Evolutionary conservation across 2,888 invertebrate species (phyloP), one percentile per base, ranked within the genome.

Genomic region (Mythimna vitellina): DNA sequence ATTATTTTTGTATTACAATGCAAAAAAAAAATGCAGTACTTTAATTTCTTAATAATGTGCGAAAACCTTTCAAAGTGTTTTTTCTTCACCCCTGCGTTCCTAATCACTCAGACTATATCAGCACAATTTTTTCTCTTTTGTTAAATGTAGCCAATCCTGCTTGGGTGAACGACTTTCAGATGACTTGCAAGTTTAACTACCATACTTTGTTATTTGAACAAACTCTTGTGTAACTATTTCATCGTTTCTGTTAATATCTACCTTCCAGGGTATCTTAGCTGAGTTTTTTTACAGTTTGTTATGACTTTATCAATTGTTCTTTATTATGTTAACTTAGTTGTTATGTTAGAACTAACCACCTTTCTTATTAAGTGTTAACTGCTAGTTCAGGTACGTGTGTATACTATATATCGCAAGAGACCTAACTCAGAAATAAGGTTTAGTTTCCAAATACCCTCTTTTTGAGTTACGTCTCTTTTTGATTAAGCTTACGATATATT

Each of bases 341-440:
- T 69, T 64, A 79, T 3, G 20, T 53, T 63, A 65, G 17, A 46
- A 46, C 61, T 82, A 73, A 79, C 74, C 80, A 82, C 65, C 75
- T 65, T 12, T 54, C 22, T 60, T 29, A 42, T 38, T 82, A 76
- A 73, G 57, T 79, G 56, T 81, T 81, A 70, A 73, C 60, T 56
- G 42, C 57, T 54, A 32, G 17, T 62, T 81, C 81, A 81, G 82
- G 82, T 77, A 82, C 81, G n/a, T 81, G 67, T 81, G 81, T 82
- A 83, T 82, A 83, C 84, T 29, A 29, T 3, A 29, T 29, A 29
- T 29, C 3, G 29, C 29, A 29, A 29, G 29, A 3, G 29, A 29
- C 29, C 29, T 29, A 29, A 29, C 29, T 29, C 29, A 29, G 3
- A 29, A 29, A 29, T 29, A 29, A 29, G 29, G 29, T 29, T 29